Evolutionary conservation across 2,888 invertebrate genomes (phyloP).

Genomic region (Leucoma salicis): DNA sequence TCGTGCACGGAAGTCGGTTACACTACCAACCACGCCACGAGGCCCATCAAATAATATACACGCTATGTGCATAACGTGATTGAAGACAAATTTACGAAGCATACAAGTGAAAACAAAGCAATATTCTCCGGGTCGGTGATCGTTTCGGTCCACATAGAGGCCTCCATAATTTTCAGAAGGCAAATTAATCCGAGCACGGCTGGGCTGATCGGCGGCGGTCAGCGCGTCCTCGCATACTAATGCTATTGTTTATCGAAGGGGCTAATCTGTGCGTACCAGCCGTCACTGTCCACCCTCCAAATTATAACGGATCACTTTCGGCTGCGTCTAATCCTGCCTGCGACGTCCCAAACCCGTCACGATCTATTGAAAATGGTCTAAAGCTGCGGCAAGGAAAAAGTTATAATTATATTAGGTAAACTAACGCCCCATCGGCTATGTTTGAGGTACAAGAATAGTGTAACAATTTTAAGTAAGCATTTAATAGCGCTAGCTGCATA

Average conservation of each 20-base stretch:
- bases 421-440: too few species aligned
- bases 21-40: too few species aligned
- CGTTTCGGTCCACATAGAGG: conserved; percentile 56
- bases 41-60: too few species aligned
- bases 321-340: conserved; percentile 63
- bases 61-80: conserved; percentile 24
- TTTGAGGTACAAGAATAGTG: too few species aligned
- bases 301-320: conserved; percentile 80
- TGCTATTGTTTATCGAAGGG: conserved; percentile 82
- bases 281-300: conserved; percentile 77
- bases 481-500: too few species aligned
- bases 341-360: conserved; percentile 39
- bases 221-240: conserved; percentile 81
- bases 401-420: conserved; percentile 10
- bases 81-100: conserved; percentile 44
- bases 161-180: conserved; percentile 76
- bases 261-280: conserved; percentile 81
- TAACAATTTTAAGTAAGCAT: too few species aligned
- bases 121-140: conserved; percentile 60
- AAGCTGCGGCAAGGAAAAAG: conserved; percentile 6
- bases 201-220: conserved; percentile 76
- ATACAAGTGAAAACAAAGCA: conserved; percentile 62
- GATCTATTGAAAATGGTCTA: conserved; percentile 44
- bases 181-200: conserved; percentile 80
- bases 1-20: too few species aligned